Evolutionary conservation across 1,140 invertebrate species (phyloP).

Genomic region (Diachasmimorpha longicaudata): DNA sequence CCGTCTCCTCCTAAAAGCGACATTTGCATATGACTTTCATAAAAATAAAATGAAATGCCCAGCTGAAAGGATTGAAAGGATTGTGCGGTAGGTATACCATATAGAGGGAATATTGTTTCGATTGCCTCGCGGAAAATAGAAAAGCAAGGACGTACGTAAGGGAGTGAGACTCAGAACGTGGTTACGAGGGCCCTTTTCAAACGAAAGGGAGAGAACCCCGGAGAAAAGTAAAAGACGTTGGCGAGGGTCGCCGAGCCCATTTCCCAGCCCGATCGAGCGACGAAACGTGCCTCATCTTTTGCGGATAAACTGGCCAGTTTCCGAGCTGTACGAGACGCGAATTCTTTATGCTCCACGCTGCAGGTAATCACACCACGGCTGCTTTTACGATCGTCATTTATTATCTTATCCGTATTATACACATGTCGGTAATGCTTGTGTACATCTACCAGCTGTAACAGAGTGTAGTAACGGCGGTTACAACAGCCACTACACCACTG

Average conservation of each 20-base stretch:
- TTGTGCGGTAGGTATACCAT: neutral
- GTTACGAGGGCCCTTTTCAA: neutral
- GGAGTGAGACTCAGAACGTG: neutral
- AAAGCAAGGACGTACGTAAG: neutral
- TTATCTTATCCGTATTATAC: slow-evolving; percentile 22
- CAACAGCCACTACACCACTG: neutral
- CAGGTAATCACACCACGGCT: slow-evolving; percentile 22
- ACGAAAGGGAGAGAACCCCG: neutral
- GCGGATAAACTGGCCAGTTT: slow-evolving; percentile 14
- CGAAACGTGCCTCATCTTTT: slow-evolving; percentile 24
- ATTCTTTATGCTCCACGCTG: slow-evolving; percentile 19
- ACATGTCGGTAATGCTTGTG: slow-evolving; percentile 11
- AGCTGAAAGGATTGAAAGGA: slow-evolving; percentile 9
- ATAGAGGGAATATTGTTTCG: slow-evolving; percentile 10
- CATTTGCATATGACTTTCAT: neutral
- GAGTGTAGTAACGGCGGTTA: neutral
- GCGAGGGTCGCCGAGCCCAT: neutral
- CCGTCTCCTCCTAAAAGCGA: neutral
- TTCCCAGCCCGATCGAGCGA: slow-evolving; percentile 22
- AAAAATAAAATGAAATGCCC: neutral
- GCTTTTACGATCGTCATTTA: slow-evolving; percentile 24
- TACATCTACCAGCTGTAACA: neutral
- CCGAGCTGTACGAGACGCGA: slow-evolving; percentile 10
- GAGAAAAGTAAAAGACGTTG: neutral
- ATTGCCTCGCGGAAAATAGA: neutral